Evolutionary conservation across 2,888 invertebrate genomes (phyloP), one percentile per base, ranked within the genome.

Genomic region (Drosophila paucipuncta): DNA sequence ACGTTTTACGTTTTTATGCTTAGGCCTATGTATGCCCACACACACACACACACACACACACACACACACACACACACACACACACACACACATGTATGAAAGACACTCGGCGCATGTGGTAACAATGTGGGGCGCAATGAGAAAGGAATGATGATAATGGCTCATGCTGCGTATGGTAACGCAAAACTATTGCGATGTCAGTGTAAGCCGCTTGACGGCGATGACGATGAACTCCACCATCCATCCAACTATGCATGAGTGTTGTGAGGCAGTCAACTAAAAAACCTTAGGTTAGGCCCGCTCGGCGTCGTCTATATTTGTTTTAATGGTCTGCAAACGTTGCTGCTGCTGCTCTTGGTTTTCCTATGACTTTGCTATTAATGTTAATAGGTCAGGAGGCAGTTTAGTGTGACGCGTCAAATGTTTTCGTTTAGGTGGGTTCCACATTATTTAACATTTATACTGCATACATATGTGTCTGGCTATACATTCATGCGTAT

Each of bases 341-440:
- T 52, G 31, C 31, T 9, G 47, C 47, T 30, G 30, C 18, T 39
- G 47, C 7, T 47, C 47, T 47, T 47, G 13, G 22, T n/a, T 41
- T 54, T 60, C 61, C 43, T 58, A 53, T 72, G 72, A 49, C 30
- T 64, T 41, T 65, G 68, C 69, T 74, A 78, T 85, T 70, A 73
- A 85, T 82, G 88, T 85, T 85, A 87, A 87, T 85, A 70, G 85
- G 85, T 85, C 85, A 85, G 78, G 82, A 82, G 85, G 88, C 82
- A 85, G 73, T 81, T 67, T 77, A 73, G 73, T 78, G 73, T 85
- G 79, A 71, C 74, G 87, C 75, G 83, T 82, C 57, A 67, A 70
- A 65, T 58, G 76, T 58, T 59, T 30, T 33, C 53, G 68, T 54
- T 37, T 55, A 30, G 55, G 58, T 49, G 57, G 22, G 58, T 52